phyloP scores from a whole-genome alignment of 2,797 vertebrate species.

The Pteronotus mesoamericanus region DNA sequence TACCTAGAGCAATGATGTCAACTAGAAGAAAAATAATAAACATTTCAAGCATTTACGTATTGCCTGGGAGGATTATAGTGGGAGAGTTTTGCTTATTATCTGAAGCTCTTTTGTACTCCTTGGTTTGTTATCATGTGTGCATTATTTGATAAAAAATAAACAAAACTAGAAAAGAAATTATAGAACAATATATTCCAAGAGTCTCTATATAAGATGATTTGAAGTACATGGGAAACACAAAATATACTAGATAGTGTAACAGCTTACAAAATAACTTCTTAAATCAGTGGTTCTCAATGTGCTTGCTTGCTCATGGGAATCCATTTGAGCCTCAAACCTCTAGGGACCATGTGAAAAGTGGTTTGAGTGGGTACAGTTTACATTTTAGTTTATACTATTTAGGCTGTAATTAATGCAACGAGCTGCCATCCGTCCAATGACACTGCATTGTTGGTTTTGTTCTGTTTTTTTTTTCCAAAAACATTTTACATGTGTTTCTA shows the following conservation, averaged over 20 bases:
- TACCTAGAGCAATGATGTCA: neutral
- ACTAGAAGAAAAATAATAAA: neutral
- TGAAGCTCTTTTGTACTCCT: neutral
- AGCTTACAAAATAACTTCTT: neutral
- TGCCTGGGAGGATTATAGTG: neutral
- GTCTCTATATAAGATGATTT: neutral
- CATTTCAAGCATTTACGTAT: neutral
- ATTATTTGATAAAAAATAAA: neutral
- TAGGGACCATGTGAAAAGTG: neutral
- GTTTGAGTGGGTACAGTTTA: neutral
- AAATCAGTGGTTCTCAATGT: neutral
- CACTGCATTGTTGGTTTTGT: neutral
- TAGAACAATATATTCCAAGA: neutral
- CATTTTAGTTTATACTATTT: neutral
- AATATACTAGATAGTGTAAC: neutral
- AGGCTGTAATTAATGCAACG: neutral
- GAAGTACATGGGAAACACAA: neutral
- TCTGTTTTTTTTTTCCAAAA: neutral
- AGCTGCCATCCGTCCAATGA: neutral
- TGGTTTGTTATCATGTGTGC: neutral
- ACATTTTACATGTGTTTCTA: neutral
- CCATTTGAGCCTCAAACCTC: neutral
- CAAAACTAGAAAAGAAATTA: neutral
- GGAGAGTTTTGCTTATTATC: neutral
- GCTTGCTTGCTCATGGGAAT: neutral